Percentiles rank a stretch among this genome's conserved stretches.
Evolutionary conservation across 2,888 invertebrate genomes (phyloP).

Genomic region (Leucophenga maculata): DNA sequence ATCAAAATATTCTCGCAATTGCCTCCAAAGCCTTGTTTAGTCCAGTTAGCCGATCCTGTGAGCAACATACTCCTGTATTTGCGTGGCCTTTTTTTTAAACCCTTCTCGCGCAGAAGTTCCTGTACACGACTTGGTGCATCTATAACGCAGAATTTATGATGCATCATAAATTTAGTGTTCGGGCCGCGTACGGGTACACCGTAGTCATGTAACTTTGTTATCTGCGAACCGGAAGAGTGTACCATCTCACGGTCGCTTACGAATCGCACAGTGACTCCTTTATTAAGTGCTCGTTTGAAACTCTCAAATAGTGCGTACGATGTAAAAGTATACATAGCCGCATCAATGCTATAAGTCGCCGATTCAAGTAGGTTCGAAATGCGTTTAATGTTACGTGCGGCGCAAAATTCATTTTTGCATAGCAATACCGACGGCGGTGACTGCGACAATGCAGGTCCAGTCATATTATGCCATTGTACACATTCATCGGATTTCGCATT

Average conservation of each 20-base stretch:
- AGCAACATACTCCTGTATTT: slow-evolving; percentile 42
- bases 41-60: slow-evolving; percentile 68
- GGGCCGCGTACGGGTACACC: slow-evolving; percentile 65
- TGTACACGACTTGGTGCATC: slow-evolving; percentile 55
- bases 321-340: slow-evolving; percentile 68
- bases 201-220: slow-evolving; percentile 38
- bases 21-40: slow-evolving; percentile 59
- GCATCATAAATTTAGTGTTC: slow-evolving; percentile 60
- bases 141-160: slow-evolving; percentile 69
- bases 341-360: slow-evolving; percentile 62
- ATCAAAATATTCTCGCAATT: slow-evolving; percentile 70
- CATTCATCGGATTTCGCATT: slow-evolving; percentile 46
- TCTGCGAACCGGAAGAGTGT: slow-evolving; percentile 48
- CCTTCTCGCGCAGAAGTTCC: slow-evolving; percentile 12
- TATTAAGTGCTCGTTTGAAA: slow-evolving; percentile 51
- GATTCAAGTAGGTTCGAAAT: slow-evolving; percentile 54
- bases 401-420: slow-evolving; percentile 49
- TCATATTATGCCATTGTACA: neutral
- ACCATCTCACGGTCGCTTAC: slow-evolving; percentile 65
- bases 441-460: no score
- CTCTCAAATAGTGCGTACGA: slow-evolving; percentile 46
- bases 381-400: slow-evolving; percentile 43
- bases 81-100: neutral
- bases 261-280: slow-evolving; percentile 60
- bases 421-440: neutral